Percentiles rank a stretch among this genome's conserved stretches.
Conservation (phyloP, 2,888 invertebrate species). For the Drosophila maculinotata region DNA sequence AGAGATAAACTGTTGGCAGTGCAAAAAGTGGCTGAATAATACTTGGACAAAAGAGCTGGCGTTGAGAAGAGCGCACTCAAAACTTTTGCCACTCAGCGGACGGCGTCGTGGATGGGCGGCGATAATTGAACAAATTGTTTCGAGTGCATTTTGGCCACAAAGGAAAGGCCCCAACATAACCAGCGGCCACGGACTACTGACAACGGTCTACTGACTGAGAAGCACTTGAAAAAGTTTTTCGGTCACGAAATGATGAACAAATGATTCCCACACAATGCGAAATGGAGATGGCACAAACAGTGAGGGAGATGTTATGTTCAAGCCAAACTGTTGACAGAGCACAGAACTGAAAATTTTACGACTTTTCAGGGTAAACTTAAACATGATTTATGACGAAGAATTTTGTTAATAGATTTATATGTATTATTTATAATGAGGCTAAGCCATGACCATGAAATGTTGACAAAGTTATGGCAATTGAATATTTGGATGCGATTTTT, state of each 20-base stretch:
- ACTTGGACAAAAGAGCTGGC: conserved; percentile 33
- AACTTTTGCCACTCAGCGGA: conserved; percentile 68
- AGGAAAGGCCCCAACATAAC: conserved; percentile 39
- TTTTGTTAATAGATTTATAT: too few species aligned
- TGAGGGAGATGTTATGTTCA: neutral
- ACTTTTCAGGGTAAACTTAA: too few species aligned
- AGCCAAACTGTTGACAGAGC: neutral
- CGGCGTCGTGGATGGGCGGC: conserved; percentile 30
- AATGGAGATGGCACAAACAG: conserved; percentile 4
- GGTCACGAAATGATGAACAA: conserved; percentile 37
- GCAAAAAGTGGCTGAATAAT: conserved; percentile 64
- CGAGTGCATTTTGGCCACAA: conserved; percentile 67
- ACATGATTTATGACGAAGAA: too few species aligned
- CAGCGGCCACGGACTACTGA: conserved; percentile 21
- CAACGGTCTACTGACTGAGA: conserved; percentile 21
- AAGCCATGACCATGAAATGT: too few species aligned
- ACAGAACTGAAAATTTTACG: too few species aligned
- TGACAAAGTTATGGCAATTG: too few species aligned
- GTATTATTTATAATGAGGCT: too few species aligned
- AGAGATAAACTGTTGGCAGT: conserved; percentile 46
- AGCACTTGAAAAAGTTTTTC: conserved; percentile 49
- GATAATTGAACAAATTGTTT: conserved; percentile 82
- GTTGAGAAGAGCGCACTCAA: conserved; percentile 49
- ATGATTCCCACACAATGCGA: conserved; percentile 18
- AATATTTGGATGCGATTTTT: too few species aligned